A percentile compares a stretch with the other conserved stretches of the same genome.
These are phyloP conservation scores for Pterocles burchelli DNA, from an alignment of 2,113 vertebrate species.

Conservation along the genomic window DNA sequence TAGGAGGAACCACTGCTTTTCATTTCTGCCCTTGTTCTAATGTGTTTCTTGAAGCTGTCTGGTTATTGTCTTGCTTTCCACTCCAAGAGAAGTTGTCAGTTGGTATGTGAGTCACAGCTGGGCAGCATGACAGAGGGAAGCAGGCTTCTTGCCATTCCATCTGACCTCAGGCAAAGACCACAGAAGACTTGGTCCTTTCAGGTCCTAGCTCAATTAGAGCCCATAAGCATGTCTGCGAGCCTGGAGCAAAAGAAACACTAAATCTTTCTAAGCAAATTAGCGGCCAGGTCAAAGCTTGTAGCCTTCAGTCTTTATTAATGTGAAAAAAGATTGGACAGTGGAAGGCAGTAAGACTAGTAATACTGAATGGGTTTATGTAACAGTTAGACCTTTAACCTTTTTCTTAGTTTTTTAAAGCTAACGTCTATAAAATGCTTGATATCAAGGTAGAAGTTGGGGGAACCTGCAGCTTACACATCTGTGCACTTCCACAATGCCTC, in stretches of 20 bases:
- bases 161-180: not conserved
- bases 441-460: not conserved
- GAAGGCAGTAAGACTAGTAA: not conserved
- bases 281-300: not conserved
- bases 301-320: not conserved
- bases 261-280: not conserved
- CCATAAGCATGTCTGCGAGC: not conserved
- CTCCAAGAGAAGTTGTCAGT: not conserved
- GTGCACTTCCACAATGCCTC: not conserved
- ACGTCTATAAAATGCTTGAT: not conserved
- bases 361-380: not conserved
- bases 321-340: not conserved
- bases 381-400: not conserved
- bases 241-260: not conserved
- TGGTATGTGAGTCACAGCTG: not conserved
- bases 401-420: not conserved
- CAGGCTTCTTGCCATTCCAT: not conserved
- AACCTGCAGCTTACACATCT: not conserved
- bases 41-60: not conserved
- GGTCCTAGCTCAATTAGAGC: not conserved
- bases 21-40: not conserved
- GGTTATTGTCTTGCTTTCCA: not conserved
- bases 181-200: not conserved
- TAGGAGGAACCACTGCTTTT: not conserved
- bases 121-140: not conserved